phyloP scores from a whole-genome alignment of 2,113 vertebrate genomes.

The Brachyhypopomus gauderio region DNA sequence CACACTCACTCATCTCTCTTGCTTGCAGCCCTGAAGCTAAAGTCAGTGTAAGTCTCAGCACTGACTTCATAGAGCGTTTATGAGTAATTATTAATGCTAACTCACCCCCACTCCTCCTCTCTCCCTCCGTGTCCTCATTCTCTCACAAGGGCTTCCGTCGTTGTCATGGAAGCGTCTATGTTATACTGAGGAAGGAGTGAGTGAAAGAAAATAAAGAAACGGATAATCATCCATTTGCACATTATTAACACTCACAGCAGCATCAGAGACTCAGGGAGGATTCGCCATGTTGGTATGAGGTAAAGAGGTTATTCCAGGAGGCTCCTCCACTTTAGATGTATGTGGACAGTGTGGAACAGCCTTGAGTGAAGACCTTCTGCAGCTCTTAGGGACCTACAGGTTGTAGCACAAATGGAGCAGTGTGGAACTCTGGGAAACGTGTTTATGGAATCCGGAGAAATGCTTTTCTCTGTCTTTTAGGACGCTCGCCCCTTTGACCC shows the following conservation, averaged over 20 bases:
- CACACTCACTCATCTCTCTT: conserved; percentile 35
- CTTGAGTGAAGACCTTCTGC: conserved; percentile 4
- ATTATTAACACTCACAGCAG: too few relatives aligned
- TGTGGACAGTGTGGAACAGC: not conserved
- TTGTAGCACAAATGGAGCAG: not conserved
- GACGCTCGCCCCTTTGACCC: conserved; percentile 26
- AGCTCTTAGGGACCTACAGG: conserved; percentile 3
- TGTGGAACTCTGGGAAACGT: not conserved
- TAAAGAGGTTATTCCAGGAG: too few relatives aligned
- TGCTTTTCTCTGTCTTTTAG: conserved; percentile 10
- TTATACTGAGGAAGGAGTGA: not conserved
- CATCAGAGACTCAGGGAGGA: too few relatives aligned
- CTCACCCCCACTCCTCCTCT: conserved; percentile 47
- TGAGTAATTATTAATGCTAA: conserved; percentile 78
- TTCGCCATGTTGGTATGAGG: too few relatives aligned
- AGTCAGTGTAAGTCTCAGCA: conserved; percentile 74
- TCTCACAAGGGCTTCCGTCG: not conserved
- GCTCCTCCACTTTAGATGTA: too few relatives aligned
- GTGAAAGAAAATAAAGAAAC: not conserved
- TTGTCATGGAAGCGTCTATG: not conserved
- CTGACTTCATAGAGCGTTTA: conserved; percentile 85
- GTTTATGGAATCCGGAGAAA: too few relatives aligned
- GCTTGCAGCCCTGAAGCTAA: conserved; percentile 58
- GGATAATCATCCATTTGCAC: too few relatives aligned
- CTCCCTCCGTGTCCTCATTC: not conserved